Base-by-base conservation (phyloP, 2,888 invertebrate species). In the Rhamnusium bicolor region DNA sequence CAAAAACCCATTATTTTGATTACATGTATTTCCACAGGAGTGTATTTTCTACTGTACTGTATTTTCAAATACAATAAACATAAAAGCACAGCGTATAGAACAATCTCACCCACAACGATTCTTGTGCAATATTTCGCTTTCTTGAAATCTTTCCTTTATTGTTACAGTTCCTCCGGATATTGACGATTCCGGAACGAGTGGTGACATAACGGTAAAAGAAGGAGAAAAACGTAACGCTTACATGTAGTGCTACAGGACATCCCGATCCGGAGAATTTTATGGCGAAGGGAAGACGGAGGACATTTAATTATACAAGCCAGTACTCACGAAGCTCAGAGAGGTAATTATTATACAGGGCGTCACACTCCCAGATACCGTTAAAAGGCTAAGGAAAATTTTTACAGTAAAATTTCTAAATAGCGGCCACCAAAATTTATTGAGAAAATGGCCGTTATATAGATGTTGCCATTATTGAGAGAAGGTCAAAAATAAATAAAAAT, bases 111-210 rank as follows among this genome's bases (percentile, higher is more conserved):
- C 40, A 2, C 40, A 40, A n/a, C n/a, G n/a, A 14, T 40, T 12
- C 40, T 40, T 40, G 40, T 40, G 4, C 40, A 40, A 40, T 40
- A n/a, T 40, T 40, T 46, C 40, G 40, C 40, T 40, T 40, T n/a
- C 40, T 40, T 40, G 32, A 40, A 40, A 54, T 24, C n/a, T 69
- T 7, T 10, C 29, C 61, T 71, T 75, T 76, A 67, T 77, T 79
- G 75, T 86, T 86, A 7, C 88, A 92, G 92, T 92, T 70, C 91
- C 92, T 19, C 92, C 92, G 74, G 91, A 92, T 86, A 92, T 92
- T 81, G 89, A 90, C 83, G 91, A 91, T 79, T 88, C 88, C 67
- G 90, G 90, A 75, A 92, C 92, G 65, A 92, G 91, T 83, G 90
- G 91, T 62, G 92, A 92, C 85, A 86, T 91, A 75, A 90, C 91